Base-by-base conservation (phyloP, 2,113 vertebrate genomes). In the Podocnemis expansa region DNA sequence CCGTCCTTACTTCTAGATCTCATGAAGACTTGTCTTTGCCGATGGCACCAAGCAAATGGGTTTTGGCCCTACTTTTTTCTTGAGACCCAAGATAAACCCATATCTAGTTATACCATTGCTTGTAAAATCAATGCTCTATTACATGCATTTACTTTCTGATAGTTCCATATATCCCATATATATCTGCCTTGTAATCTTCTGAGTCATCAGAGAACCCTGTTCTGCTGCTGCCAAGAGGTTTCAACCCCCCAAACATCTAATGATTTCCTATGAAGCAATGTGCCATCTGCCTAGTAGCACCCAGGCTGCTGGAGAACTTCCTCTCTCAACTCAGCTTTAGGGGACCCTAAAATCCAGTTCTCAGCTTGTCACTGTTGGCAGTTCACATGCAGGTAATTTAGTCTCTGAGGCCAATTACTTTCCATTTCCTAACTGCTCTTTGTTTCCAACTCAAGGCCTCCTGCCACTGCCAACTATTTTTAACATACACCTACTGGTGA, bases 371-470 rank as follows among this genome's bases (percentile, higher is more conserved):
- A 29, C 47, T 55, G 3, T 16, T 79, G 45, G 31, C 4, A 17
- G 2, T 73, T 16, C 75, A 56, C 63, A 54, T 0, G 2, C 22
- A 89, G 70, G 31, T 45, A 73, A 45, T 38, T 41, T 24, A 67
- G 5, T 0, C 0, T 2, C 27, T 19, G 10, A 31, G 0, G 1
- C 54, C 24, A 70, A 3, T 7, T 0, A 0, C 5, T 7, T 73
- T 55, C 60, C 60, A 25, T 92, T 9, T 45, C 89, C 73, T 73
- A 63, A 63, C 31, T 63, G 60, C 60, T 31, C 3, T 16, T 67
- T 67, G 31, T 34, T n/a, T n/a, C 14, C 34, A n/a, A n/a, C 24
- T 25, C 22, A 41, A 3, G 21, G 38, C 70, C 24, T 43, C 70
- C 70, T 43, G 47, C 9, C 21, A 75, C 38, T 25, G 70, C 70